These are phyloP conservation scores for Drosophila parthenogenetica DNA, from an alignment of 2,888 invertebrate species.

Conservation along the genomic window DNA sequence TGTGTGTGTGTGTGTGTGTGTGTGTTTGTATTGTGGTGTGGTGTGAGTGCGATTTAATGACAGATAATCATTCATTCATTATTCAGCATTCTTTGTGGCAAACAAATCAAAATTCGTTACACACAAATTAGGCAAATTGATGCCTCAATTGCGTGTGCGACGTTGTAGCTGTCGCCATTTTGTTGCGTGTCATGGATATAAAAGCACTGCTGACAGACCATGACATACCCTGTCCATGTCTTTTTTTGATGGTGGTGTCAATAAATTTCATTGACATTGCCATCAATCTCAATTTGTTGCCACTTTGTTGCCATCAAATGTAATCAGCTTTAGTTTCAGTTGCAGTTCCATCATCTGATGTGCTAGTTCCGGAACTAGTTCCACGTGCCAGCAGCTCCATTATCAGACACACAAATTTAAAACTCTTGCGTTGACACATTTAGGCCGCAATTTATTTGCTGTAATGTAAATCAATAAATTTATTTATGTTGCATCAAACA, in stretches of 20 bases:
- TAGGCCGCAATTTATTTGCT: conserved; percentile 20
- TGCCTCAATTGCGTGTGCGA: conserved; percentile 38
- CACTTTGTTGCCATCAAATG: neutral
- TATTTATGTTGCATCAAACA: conserved; percentile 49
- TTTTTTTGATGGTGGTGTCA: conserved; percentile 17
- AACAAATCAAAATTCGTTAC: conserved; percentile 66
- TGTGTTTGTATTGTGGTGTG: neutral
- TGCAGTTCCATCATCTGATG: neutral
- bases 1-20: no score
- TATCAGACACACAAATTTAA: neutral
- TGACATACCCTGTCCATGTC: conserved; percentile 11
- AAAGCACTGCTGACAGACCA: conserved; percentile 11
- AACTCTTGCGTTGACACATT: conserved; percentile 14
- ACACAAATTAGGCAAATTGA: conserved; percentile 60
- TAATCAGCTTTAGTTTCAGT: conserved; percentile 3
- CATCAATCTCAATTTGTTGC: conserved; percentile 76
- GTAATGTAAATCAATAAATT: conserved; percentile 66
- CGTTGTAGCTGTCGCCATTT: conserved; percentile 29
- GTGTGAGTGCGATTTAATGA: conserved; percentile 84
- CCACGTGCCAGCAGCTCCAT: neutral
- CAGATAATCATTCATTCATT: conserved; percentile 76
- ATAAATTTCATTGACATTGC: conserved; percentile 71
- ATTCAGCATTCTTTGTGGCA: conserved; percentile 28
- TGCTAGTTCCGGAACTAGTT: neutral
- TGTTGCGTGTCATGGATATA: conserved; percentile 10